A percentile compares a stretch with the other conserved stretches of the same genome.
phyloP scores from a whole-genome alignment of 2,797 vertebrate genomes.

The Smutsia temminckii region DNA sequence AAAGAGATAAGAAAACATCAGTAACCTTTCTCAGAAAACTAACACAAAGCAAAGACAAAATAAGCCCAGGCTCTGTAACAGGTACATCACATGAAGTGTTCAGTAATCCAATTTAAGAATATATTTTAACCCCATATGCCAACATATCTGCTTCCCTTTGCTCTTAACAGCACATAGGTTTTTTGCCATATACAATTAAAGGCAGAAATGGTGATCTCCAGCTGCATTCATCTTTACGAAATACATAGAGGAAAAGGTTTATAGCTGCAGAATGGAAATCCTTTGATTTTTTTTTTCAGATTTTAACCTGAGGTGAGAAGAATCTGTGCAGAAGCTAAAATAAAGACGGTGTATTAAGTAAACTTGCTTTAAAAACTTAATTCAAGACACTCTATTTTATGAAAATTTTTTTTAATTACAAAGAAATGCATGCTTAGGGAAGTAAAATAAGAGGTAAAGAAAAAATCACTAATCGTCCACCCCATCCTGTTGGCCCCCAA shows the following conservation, averaged over 20 bases:
- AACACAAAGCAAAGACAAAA: not conserved
- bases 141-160: not conserved
- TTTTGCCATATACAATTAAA: not conserved
- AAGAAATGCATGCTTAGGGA: not conserved
- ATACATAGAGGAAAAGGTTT: not conserved
- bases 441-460: not conserved
- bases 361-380: conserved; percentile 18
- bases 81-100: not conserved
- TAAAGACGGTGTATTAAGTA: not conserved
- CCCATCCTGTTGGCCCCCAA: not conserved
- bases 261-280: not conserved
- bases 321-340: not conserved
- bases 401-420: not conserved
- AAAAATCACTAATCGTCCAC: not conserved
- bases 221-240: not conserved
- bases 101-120: not conserved
- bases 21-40: not conserved
- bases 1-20: not conserved
- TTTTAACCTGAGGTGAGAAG: not conserved
- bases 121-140: not conserved
- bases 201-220: not conserved
- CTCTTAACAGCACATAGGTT: not conserved
- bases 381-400: not conserved
- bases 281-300: not conserved
- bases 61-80: not conserved